These are phyloP conservation scores for Kryphioiulus occultus DNA, from an alignment of 2,888 invertebrate genomes.

Conservation along the genomic window DNA sequence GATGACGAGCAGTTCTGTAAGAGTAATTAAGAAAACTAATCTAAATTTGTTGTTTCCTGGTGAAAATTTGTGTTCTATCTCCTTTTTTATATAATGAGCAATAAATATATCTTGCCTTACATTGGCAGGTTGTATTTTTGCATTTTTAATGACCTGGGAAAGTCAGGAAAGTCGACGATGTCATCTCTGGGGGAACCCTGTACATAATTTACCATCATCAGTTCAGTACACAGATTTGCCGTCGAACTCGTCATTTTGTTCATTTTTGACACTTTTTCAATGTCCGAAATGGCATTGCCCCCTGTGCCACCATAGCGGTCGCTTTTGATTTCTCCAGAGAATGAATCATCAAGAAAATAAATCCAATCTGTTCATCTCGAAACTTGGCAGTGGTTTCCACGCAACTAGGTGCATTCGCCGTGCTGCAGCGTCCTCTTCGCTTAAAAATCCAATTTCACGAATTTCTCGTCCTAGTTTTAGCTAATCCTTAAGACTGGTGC, in stretches of 20 bases:
- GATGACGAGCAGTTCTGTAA: no score
- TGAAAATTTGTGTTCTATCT: no score
- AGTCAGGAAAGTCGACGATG: no score
- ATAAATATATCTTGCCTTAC: no score
- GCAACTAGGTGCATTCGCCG: not conserved
- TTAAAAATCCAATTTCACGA: not conserved
- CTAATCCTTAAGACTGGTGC: conserved; percentile 23
- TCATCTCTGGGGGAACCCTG: no score
- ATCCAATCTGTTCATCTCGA: conserved; percentile 2
- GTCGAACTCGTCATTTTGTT: not conserved
- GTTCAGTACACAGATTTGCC: no score
- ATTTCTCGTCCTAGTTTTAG: conserved; percentile 35
- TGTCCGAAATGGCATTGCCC: not conserved
- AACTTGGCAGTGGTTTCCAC: conserved; percentile 23
- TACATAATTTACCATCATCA: no score
- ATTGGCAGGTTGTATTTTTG: no score
- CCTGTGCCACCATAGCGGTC: not conserved
- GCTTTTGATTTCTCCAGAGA: not conserved
- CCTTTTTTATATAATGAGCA: no score
- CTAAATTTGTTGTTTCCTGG: no score
- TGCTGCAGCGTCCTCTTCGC: not conserved
- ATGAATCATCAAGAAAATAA: conserved; percentile 36
- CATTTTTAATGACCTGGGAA: no score
- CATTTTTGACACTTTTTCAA: not conserved
- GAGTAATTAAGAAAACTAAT: no score